Base-by-base conservation (phyloP, 2,797 vertebrate genomes). In the Eulemur mongoz region DNA sequence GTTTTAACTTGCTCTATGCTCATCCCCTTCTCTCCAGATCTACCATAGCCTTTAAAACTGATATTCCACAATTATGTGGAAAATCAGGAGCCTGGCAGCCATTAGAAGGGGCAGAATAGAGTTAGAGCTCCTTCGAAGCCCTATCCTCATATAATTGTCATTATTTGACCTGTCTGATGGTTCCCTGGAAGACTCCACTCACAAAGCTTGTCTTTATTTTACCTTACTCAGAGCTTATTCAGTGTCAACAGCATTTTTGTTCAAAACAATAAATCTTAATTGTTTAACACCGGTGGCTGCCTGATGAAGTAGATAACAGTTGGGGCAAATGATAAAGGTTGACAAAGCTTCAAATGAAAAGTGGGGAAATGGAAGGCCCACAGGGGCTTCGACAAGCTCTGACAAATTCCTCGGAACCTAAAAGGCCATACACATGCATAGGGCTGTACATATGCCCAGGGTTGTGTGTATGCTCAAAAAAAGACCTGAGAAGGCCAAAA, bases 131-230 rank as follows among this genome's bases (percentile, higher is more conserved):
- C 20, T 90, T 63, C 45, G 40, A 90, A 63, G 15, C 40, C 9
- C 5, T 75, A 38, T 86, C 57, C 20, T 45, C 57, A 73, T 80
- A 61, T 75, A 43, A 75, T 50, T 69, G 40, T 52, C 59, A 54
- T 61, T 54, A 81, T 45, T 61, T 84, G 69, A 65, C 63, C 17
- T 72, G 7, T 59, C 7, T 35, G 54, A 73, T 85, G 23, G 40
- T 93, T 95, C 52, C 40, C 43, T 90, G 30, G 67, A 86, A 93
- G 80, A 91, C 5, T 22, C 30, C 65, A 23, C 22, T 57, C 54
- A 82, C 30, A 70, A 90, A 75, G 35, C 25, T 81, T 84, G 23
- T 81, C 52, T 52, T 85, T 84, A 92, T 86, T 93, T 93, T 52
- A 63, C 22, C 25, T 90, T 45, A 86, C 52, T 75, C 69, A 91